Evolutionary conservation across 1,140 invertebrate species (phyloP).

Genomic region (Hesperophylax magnus): DNA sequence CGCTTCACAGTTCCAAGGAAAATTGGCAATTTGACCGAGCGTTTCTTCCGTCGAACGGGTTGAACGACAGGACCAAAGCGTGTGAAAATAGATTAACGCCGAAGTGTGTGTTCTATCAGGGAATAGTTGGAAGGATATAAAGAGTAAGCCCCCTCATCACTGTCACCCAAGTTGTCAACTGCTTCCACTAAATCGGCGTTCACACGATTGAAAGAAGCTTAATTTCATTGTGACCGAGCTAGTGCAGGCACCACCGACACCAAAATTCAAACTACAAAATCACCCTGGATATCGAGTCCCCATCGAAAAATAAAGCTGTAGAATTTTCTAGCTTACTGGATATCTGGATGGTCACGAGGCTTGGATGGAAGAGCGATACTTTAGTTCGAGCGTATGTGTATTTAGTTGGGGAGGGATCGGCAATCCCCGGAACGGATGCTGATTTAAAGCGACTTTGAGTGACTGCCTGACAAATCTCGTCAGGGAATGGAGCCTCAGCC

Average conservation of each 20-base stretch:
- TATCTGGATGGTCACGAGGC: not conserved
- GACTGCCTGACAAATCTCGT: conserved; percentile 44
- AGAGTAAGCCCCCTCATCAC: conserved; percentile 30
- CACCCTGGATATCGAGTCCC: not conserved
- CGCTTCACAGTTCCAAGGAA: too few species aligned
- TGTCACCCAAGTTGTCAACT: conserved; percentile 36
- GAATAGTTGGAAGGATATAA: conserved; percentile 7
- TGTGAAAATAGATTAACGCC: not conserved
- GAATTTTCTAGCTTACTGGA: not conserved
- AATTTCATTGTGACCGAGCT: conserved; percentile 29
- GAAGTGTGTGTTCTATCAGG: conserved; percentile 9
- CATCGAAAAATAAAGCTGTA: not conserved
- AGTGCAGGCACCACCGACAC: conserved; percentile 7
- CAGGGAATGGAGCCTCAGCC: conserved; percentile 16
- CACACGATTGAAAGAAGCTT: conserved; percentile 33
- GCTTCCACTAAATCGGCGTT: conserved; percentile 6
- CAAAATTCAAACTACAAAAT: conserved; percentile 2
- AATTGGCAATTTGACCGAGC: too few species aligned
- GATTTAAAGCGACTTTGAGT: conserved; percentile 44
- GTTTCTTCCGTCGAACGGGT: not conserved
- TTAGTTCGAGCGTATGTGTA: conserved; percentile 10
- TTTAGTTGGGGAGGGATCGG: conserved; percentile 28
- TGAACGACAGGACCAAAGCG: not conserved
- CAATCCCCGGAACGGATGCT: conserved; percentile 36
- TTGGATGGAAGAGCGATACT: too few species aligned